These are phyloP conservation scores for Caenorhabditis angaria DNA, from an alignment of 2,888 invertebrate species.

Conservation along the genomic window DNA sequence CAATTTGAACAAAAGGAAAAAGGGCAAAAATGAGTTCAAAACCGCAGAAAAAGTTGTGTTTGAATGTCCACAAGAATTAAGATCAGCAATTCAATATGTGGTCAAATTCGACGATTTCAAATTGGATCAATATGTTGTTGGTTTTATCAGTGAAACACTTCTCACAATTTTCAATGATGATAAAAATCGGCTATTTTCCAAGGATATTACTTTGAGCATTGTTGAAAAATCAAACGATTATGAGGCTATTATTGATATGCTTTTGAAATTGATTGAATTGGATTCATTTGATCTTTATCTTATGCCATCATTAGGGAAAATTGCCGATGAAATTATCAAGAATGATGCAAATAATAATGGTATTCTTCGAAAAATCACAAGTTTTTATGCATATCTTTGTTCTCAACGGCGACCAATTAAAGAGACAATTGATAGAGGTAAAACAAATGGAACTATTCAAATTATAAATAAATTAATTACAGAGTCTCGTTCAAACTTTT, in stretches of 20 bases:
- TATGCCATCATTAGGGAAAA: slow-evolving; percentile 56
- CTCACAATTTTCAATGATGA: slow-evolving; percentile 31
- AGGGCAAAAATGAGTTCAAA: slow-evolving; percentile 33
- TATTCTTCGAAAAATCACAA: slow-evolving; percentile 17
- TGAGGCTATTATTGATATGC: slow-evolving; percentile 29
- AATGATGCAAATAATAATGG: slow-evolving; percentile 10
- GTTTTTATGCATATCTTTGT: slow-evolving; percentile 38
- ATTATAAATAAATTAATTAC: no score
- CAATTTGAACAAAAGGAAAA: slow-evolving; percentile 32
- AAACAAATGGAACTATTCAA: background rate
- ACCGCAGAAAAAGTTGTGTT: slow-evolving; percentile 22
- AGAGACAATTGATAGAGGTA: slow-evolving; percentile 18
- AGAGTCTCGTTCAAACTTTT: slow-evolving; percentile 21
- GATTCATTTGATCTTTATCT: slow-evolving; percentile 58
- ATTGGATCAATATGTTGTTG: slow-evolving; percentile 25
- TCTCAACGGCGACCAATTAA: slow-evolving; percentile 27
- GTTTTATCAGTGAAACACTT: slow-evolving; percentile 30
- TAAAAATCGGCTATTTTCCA: slow-evolving; percentile 31
- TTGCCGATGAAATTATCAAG: slow-evolving; percentile 36
- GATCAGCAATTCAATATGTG: slow-evolving; percentile 23
- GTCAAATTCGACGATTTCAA: slow-evolving; percentile 32
- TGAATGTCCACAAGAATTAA: slow-evolving; percentile 22
- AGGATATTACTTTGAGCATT: slow-evolving; percentile 33
- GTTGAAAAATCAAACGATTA: slow-evolving; percentile 34
- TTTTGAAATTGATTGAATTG: slow-evolving; percentile 34